Conservation (phyloP, 1,140 invertebrate genomes). For the Stratiolaelaps scimitus region DNA sequence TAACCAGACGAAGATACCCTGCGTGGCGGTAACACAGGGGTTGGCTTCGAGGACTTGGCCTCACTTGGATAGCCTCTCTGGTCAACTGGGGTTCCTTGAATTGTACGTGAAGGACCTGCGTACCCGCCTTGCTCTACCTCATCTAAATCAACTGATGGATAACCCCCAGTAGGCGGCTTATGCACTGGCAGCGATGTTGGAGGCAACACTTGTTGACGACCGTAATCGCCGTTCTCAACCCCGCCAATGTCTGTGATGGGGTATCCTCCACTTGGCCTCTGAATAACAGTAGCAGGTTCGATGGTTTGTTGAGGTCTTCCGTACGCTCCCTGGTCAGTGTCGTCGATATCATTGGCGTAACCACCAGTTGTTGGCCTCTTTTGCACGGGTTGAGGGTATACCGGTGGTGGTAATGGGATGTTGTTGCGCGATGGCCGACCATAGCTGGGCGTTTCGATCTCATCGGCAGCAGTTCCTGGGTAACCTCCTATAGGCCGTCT, state of each 20-base stretch:
- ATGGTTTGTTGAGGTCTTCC: not conserved
- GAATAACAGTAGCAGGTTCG: no score
- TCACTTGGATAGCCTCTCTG: not conserved
- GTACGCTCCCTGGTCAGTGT: not conserved
- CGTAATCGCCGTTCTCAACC: no score
- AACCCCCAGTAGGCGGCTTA: constrained; percentile 14
- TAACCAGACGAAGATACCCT: not conserved
- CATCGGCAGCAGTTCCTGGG: not conserved
- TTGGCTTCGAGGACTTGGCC: not conserved
- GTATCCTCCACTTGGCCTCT: no score
- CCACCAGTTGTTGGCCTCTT: not conserved
- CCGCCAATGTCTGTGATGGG: no score
- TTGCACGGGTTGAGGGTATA: constrained; percentile 4
- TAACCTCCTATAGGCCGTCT: not conserved
- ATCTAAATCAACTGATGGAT: not conserved
- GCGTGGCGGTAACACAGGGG: not conserved
- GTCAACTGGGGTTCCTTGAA: not conserved
- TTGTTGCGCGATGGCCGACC: not conserved
- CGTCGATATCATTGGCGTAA: constrained; percentile 25
- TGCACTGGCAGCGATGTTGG: not conserved
- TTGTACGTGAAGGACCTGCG: not conserved
- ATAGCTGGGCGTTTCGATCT: constrained; percentile 2
- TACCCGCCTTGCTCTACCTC: not conserved
- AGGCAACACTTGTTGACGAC: no score
- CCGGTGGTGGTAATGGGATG: not conserved